Percentiles rank a stretch among this genome's conserved stretches.
Evolutionary conservation across 1,140 invertebrate genomes (phyloP).

Genomic region (Mylabris phalerata): DNA sequence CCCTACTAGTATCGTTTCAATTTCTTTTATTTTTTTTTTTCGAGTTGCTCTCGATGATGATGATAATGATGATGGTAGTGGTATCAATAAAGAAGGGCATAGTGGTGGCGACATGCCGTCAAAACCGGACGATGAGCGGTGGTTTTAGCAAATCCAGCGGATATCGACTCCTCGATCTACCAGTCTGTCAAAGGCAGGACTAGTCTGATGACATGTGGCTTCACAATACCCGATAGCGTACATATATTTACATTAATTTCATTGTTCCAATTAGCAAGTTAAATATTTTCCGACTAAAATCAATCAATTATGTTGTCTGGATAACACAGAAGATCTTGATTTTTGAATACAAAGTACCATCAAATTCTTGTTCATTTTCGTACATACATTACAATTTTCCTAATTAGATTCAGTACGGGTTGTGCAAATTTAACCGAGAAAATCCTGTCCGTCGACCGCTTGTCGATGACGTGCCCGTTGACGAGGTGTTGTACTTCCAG

Average conservation of each 20-base stretch:
- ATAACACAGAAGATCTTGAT: neutral
- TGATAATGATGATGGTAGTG: too few species aligned
- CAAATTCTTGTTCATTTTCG: too few species aligned
- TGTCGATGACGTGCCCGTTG: slow-evolving; percentile 33
- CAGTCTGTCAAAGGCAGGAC: slow-evolving; percentile 24
- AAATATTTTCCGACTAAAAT: slow-evolving; percentile 16
- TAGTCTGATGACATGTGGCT: slow-evolving; percentile 31
- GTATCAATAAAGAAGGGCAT: too few species aligned
- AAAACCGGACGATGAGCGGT: slow-evolving; percentile 8
- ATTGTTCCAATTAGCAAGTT: slow-evolving; percentile 21
- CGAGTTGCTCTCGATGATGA: neutral
- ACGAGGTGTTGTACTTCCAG: slow-evolving; percentile 40
- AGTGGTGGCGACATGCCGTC: slow-evolving; percentile 1
- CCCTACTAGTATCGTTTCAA: neutral
- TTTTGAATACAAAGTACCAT: neutral
- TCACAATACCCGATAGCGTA: slow-evolving; percentile 28
- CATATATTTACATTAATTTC: slow-evolving; percentile 33
- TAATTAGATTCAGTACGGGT: too few species aligned
- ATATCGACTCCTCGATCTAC: slow-evolving; percentile 28
- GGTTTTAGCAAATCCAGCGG: slow-evolving; percentile 21
- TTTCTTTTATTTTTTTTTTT: neutral
- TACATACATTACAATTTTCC: too few species aligned
- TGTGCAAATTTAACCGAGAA: too few species aligned
- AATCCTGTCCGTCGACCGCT: slow-evolving; percentile 5
- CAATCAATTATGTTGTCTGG: neutral